These are phyloP conservation scores for Subanguina moxae DNA, from an alignment of 1,140 invertebrate species.

Conservation along the genomic window DNA sequence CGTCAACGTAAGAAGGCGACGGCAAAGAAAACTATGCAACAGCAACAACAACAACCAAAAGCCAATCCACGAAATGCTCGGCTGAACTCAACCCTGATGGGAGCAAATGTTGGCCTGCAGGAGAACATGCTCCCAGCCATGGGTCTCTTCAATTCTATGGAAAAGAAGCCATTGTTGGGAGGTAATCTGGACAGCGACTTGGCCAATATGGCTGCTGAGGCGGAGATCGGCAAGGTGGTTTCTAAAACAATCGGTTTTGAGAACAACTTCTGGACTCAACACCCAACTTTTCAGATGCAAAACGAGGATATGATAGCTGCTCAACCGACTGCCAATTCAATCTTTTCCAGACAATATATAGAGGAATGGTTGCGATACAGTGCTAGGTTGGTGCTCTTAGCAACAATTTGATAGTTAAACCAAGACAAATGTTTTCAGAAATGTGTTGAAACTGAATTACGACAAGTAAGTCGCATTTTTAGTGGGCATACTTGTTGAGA, in stretches of 20 bases:
- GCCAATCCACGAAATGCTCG: slow-evolving; percentile 1
- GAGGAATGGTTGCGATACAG: slow-evolving; percentile 38
- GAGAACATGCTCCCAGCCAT: neutral
- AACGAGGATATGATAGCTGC: neutral
- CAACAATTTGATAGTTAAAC: no score
- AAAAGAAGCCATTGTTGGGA: neutral
- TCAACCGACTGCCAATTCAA: neutral
- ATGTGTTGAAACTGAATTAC: slow-evolving; percentile 26
- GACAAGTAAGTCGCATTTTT: slow-evolving; percentile 4
- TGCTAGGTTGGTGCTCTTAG: neutral
- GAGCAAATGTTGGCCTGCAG: no score
- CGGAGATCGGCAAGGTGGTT: neutral
- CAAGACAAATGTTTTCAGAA: neutral
- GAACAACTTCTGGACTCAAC: no score
- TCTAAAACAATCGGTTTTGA: neutral
- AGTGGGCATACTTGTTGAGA: no score
- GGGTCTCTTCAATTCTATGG: neutral
- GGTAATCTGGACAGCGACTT: neutral
- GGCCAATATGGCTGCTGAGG: neutral
- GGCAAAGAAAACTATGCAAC: slow-evolving; percentile 28
- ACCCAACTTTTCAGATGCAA: slow-evolving; percentile 12
- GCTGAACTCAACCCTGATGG: neutral
- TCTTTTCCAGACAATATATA: slow-evolving; percentile 35
- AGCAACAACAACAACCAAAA: slow-evolving; percentile 18
- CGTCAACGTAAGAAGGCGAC: slow-evolving; percentile 27